Conservation (phyloP, 2,888 invertebrate species). For the Polyommatus icarus region DNA sequence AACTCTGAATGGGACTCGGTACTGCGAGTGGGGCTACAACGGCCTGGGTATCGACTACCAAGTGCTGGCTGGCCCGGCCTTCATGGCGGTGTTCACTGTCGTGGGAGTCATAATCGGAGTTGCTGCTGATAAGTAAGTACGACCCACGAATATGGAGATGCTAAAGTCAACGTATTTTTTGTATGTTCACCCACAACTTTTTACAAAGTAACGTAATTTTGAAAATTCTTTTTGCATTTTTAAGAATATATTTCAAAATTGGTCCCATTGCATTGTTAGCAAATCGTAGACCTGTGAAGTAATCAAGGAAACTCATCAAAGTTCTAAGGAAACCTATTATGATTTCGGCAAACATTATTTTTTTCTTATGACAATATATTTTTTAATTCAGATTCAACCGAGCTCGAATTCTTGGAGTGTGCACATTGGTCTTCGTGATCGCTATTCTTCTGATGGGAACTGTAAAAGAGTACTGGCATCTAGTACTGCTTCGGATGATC, state of each 20-base stretch:
- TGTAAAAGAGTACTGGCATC: slow-evolving; percentile 93
- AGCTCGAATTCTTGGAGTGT: slow-evolving; percentile 86
- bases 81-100: slow-evolving; percentile 94
- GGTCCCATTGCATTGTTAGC: neutral
- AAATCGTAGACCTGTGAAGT: neutral
- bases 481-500: slow-evolving; percentile 91
- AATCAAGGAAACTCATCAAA: neutral
- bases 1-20: slow-evolving; percentile 84
- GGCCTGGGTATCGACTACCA: slow-evolving; percentile 96
- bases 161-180: neutral
- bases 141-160: too few relatives aligned
- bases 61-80: slow-evolving; percentile 94
- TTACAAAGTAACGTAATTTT: neutral
- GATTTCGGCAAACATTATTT: neutral
- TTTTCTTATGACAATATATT: neutral
- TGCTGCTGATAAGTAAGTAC: slow-evolving; percentile 85
- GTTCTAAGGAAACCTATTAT: neutral
- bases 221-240: neutral
- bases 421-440: slow-evolving; percentile 89
- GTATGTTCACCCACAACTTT: neutral
- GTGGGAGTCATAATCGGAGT: slow-evolving; percentile 92
- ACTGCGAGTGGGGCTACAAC: slow-evolving; percentile 96
- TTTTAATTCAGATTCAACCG: slow-evolving; percentile 80
- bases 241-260: neutral
- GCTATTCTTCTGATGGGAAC: slow-evolving; percentile 93